Percentiles rank a stretch among this genome's conserved stretches.
These are phyloP conservation scores for Hippocampus kuda DNA, from an alignment of 2,797 vertebrate species.

Conservation along the genomic window DNA sequence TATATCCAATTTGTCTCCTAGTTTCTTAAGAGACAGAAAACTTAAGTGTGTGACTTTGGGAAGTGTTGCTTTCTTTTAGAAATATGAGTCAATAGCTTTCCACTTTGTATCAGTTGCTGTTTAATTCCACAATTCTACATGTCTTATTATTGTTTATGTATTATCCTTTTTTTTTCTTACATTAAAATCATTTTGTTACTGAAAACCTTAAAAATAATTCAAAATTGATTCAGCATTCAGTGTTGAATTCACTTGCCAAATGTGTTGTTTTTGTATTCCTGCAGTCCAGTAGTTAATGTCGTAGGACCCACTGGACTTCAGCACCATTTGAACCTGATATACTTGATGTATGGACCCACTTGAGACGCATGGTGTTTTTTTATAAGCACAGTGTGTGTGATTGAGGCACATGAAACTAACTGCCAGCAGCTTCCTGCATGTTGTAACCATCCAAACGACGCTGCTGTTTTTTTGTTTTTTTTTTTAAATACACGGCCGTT, in stretches of 20 bases:
- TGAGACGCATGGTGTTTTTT: conserved; percentile 52
- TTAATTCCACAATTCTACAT: background rate
- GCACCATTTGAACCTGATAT: conserved; percentile 45
- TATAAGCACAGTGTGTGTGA: conserved; percentile 19
- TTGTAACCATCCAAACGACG: conserved; percentile 3
- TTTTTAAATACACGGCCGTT: too few relatives aligned
- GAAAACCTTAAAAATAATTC: background rate
- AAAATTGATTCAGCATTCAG: too few relatives aligned
- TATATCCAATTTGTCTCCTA: too few relatives aligned
- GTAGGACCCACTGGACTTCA: conserved; percentile 44
- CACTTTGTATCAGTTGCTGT: background rate
- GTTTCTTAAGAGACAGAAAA: background rate
- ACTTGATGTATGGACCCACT: conserved; percentile 37
- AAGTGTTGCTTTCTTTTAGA: background rate
- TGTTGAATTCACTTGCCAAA: conserved; percentile 1
- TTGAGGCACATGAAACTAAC: conserved; percentile 46
- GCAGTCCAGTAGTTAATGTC: conserved; percentile 49
- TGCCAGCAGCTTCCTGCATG: conserved; percentile 41
- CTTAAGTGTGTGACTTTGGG: background rate
- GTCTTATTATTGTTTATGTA: background rate
- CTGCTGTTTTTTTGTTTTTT: background rate
- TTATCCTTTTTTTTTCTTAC: background rate
- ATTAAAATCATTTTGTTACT: background rate
- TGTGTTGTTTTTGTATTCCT: conserved; percentile 54
- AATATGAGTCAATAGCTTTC: background rate